Evolutionary conservation across 2,888 invertebrate species (phyloP), one percentile per base, ranked within the genome.

Genomic region (Incurvaria masculella): DNA sequence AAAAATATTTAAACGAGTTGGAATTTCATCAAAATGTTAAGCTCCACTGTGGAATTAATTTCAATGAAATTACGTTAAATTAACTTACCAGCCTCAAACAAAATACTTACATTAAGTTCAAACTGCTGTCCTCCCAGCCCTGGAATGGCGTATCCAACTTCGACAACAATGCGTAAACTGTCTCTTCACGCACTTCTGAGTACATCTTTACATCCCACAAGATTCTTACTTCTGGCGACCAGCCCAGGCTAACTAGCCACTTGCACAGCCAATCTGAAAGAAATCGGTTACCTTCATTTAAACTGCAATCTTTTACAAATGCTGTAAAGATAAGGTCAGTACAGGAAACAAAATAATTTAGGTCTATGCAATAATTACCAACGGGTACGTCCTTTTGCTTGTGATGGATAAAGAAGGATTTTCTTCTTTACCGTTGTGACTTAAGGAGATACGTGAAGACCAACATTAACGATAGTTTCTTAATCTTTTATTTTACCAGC

Each of bases 191-290:
- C 42, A 73, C 70, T 59, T 80, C 78, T 2, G 84, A 85, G 56
- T 80, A 81, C 56, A 83, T 75, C 53, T 81, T 80, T n/a, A 87
- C 74, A 17, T 71, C 70, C 60, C 87, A 72, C 21, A 81, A 71
- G 3, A 91, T 80, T 4, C 79, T 72, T 39, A 86, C 83, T 16
- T 82, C 82, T 23, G 82, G 80, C 49, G 83, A 84, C 91, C 91
- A 92, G 1, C 88, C 85, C 57, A 88, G 68, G 18, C 81, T 78
- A 0, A 82, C 72, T 55, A 82, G 74, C 65, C 83, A 81, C 57
- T 75, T 63, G 55, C 75, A 78, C 60, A 70, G 73, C 79, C 79
- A 80, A 56, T 79, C 79, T 79, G 51, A 4, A 53, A 55, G 6
- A 5, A 44, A 42, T 4, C 1, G 14, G 27, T 27, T 11, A 27